Base-by-base conservation (phyloP, 2,797 vertebrate genomes). In the Lepus townsendii region DNA sequence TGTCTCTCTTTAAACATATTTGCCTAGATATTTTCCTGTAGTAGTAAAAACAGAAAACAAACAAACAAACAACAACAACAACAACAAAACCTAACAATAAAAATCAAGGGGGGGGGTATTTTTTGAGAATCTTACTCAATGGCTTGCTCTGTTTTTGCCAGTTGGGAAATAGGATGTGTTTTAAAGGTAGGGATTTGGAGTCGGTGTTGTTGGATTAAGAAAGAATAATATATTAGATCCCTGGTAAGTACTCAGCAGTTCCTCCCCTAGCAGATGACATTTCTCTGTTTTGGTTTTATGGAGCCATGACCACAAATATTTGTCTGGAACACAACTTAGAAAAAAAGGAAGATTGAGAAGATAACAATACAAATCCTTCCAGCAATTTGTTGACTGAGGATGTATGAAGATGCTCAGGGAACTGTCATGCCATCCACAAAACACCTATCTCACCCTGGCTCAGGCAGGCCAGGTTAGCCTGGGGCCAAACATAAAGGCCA, bases 291-390 rank as follows among this genome's bases (percentile, higher is more conserved):
- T 79, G 62, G n/a, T 88, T 38, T 80, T 83, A 76, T 38, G 93
- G 83, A 62, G 62, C 83, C 80, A 38, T 73, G 72, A 26, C 42
- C 42, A 80, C 71, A 92, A 60, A 69, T 83, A 90, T 66, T 85
- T 88, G 22, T 94, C 30, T 94, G 91, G 54, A 94, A 80, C 32
- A 91, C 38, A 96, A 32, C 30, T 88, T 83, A 75, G 66, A 76
- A 83, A 83, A 82, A 72, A 91, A 62, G 42, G 83, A 89, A 83
- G 65, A 17, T 50, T 69, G 84, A 88, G 63, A 78, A 83, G 75
- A 54, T 90, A 62, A 91, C 91, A 92, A 86, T 75, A 30, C 6
- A 83, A 85, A 93, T n/a, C 27, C 26, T 79, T 73, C 30, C 32
- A 50, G 30, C 27, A 14, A 19, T 52, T 22, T 68, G 42, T 77